Evolutionary conservation across 1,140 invertebrate genomes (phyloP), one percentile per base, ranked within the genome.

Genomic region (Sipha flava): DNA sequence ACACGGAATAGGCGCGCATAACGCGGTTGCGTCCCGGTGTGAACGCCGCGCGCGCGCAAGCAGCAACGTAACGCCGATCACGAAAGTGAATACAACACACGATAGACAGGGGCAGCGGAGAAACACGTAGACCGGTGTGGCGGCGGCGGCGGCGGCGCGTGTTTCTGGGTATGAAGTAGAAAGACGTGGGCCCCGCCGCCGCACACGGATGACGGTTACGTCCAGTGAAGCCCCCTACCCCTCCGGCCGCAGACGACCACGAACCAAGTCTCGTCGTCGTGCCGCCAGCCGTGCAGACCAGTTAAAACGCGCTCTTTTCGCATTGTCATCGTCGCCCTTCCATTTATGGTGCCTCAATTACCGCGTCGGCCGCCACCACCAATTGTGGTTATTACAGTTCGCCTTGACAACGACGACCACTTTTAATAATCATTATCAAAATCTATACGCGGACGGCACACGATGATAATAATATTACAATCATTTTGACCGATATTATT

Each of bases 291-390:
- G 34, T 59, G 73, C 73, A 77, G 73, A 77, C 73, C 52, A 59
- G 73, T 77, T 77, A 77, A 57, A 77, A 77, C 52, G 73, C 73
- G 73, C 73, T 77, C 73, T 77, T 77, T 77, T 77, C 52, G 49
- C 73, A 77, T 77, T 77, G 73, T 77, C 73, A 77, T 77, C 73
- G 34, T 77, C 73, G 52, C 73, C 73, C 73, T 77, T 77, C 73
- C 73, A 77, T 77, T 77, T 77, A 77, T 43, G 52, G 73, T 77
- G 73, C 73, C 34, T 77, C 73, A 77, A 77, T 77, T 77, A 77
- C 73, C 73, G 34, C n/a, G 37, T 31, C 59, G 21, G 12, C 18
- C n/a, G n/a, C 18, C 29, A 16, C 49, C 49, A 59, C 49, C 73
- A 43, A 77, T 77, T 77, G 73, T 59, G 52, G 73, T 77, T 59